A percentile compares a stretch with the other conserved stretches of the same genome.
Conservation (phyloP, 2,113 vertebrate species). For the Dasyornis broadbenti region DNA sequence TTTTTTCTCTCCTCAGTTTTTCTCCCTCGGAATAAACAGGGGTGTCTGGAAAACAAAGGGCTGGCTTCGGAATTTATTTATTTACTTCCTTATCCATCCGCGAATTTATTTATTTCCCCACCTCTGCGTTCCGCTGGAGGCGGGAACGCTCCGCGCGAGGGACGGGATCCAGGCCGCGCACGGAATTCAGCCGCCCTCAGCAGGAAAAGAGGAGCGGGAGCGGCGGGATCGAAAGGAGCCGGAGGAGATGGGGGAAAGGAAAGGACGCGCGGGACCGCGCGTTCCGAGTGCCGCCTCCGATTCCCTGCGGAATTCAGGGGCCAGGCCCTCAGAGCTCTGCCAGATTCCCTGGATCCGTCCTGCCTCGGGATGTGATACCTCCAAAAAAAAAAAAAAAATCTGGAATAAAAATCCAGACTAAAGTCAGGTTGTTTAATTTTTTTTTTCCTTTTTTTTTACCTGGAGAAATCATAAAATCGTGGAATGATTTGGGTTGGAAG, state of each 20-base stretch:
- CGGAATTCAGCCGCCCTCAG: slow-evolving; percentile 56
- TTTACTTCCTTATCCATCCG: accelerated
- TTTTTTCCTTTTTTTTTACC: accelerated
- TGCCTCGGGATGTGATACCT: accelerated
- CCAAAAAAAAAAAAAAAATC: background rate
- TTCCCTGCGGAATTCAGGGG: background rate
- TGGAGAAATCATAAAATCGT: background rate
- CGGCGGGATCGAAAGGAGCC: slow-evolving; percentile 41
- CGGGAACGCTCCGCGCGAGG: background rate
- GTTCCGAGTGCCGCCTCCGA: background rate
- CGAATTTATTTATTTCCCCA: background rate
- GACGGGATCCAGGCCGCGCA: slow-evolving; percentile 43
- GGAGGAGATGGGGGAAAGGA: background rate
- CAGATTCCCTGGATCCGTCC: background rate
- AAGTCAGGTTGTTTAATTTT: background rate
- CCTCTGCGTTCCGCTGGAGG: background rate
- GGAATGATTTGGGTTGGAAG: background rate
- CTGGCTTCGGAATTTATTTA: too few species aligned
- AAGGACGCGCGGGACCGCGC: background rate
- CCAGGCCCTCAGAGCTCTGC: background rate
- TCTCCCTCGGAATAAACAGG: background rate
- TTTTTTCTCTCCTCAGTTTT: background rate
- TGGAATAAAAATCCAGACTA: accelerated
- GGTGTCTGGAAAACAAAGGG: background rate
- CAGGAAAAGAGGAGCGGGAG: slow-evolving; percentile 30